Evolutionary conservation across 2,113 vertebrate species (phyloP).

Genomic region (Galemys pyrenaicus): DNA sequence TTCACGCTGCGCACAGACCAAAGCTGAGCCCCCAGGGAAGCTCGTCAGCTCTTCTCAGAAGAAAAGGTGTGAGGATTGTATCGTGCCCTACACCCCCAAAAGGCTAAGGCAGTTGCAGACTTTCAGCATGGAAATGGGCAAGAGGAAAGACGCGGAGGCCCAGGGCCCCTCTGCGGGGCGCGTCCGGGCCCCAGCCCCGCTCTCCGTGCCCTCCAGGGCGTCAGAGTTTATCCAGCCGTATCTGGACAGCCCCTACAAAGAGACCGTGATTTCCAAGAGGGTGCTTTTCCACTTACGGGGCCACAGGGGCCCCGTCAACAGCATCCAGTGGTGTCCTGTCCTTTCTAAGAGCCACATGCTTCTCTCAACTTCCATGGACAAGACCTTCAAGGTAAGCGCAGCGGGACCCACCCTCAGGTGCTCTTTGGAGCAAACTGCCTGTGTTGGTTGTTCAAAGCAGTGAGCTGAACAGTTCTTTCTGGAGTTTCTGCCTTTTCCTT

Average conservation of each 20-base stretch:
- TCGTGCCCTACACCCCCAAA: conserved; percentile 93
- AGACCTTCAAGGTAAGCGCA: conserved; percentile 92
- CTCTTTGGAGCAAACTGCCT: not conserved
- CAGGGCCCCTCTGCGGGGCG: not conserved
- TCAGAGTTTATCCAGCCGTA: conserved; percentile 90
- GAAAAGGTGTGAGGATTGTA: conserved; percentile 69
- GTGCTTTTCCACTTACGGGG: conserved; percentile 86
- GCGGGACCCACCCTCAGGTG: not conserved
- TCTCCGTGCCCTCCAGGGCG: conserved; percentile 72
- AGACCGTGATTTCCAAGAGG: conserved; percentile 86
- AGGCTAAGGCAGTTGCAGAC: conserved; percentile 85
- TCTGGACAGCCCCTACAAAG: conserved; percentile 83
- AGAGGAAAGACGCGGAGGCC: not conserved
- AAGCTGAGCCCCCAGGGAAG: not conserved
- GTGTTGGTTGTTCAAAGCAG: fast-evolving
- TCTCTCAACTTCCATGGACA: conserved; percentile 96
- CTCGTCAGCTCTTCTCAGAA: conserved; percentile 54
- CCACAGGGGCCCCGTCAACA: conserved; percentile 92
- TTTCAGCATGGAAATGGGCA: not conserved
- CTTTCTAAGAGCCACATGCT: conserved; percentile 91
- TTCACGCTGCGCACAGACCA: not conserved
- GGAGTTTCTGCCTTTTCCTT: not conserved
- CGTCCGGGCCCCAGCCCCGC: not conserved
- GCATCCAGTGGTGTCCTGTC: conserved; percentile 93
- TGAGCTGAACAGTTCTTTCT: fast-evolving